Evolutionary conservation across 2,113 vertebrate species (phyloP).

Genomic region (Calyptomena viridis): DNA sequence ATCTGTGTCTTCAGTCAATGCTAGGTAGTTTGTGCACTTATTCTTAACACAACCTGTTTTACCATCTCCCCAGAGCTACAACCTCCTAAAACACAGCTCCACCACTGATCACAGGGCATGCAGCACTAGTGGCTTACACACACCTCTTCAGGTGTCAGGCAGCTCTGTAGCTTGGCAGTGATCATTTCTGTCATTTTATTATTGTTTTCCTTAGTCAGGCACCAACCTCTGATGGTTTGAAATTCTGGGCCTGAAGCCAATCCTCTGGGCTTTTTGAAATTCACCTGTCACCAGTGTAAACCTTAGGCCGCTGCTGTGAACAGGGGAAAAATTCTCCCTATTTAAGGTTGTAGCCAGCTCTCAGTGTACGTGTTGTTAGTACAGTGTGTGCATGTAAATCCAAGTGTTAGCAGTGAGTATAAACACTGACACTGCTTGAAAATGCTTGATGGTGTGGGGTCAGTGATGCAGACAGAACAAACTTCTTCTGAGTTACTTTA

Average conservation of each 20-base stretch:
- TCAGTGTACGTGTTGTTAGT: not conserved
- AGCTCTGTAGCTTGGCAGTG: not conserved
- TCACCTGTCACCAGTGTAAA: not conserved
- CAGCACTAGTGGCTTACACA: not conserved
- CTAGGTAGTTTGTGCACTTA: not conserved
- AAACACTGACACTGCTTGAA: not conserved
- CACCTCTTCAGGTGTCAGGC: not conserved
- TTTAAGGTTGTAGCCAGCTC: not conserved
- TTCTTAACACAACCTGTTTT: not conserved
- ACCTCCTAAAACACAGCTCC: not conserved
- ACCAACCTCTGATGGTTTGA: not conserved
- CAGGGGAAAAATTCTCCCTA: constrained; percentile 12
- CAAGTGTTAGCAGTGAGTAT: not conserved
- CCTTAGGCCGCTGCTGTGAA: not conserved
- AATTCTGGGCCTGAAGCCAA: constrained; percentile 12
- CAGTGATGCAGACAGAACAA: not conserved
- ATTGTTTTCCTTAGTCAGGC: not conserved
- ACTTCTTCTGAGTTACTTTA: not conserved
- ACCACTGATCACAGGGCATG: not conserved
- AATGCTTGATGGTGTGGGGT: not conserved
- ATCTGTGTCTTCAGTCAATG: not conserved
- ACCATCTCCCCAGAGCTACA: not conserved
- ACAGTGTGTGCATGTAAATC: not conserved
- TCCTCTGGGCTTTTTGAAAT: not conserved
- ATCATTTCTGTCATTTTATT: not conserved